Conservation (phyloP, 2,888 invertebrate species). For the Torymus texanus region DNA sequence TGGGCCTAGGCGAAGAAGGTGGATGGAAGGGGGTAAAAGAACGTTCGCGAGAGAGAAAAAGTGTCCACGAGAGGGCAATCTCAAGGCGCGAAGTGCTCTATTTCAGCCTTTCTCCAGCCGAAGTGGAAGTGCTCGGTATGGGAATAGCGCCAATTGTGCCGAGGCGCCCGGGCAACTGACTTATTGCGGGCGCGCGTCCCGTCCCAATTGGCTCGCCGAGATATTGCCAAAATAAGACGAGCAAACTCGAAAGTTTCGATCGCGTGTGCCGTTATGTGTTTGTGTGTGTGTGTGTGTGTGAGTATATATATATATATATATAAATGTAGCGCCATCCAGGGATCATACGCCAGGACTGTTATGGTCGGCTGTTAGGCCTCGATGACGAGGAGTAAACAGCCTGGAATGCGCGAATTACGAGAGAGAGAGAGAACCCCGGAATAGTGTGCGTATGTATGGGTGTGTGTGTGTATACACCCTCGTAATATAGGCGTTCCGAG, state of each 20-base stretch:
- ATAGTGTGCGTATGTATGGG: no score
- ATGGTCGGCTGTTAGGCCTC: conserved; percentile 14
- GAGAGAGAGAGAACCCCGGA: background rate
- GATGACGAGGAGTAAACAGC: conserved; percentile 35
- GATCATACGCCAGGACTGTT: conserved; percentile 1
- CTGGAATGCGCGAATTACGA: conserved; percentile 37
- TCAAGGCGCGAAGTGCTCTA: conserved; percentile 26
- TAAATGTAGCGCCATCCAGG: background rate
- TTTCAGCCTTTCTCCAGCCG: conserved; percentile 15
- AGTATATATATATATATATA: conserved; percentile 15
- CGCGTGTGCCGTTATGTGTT: background rate
- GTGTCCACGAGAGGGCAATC: conserved; percentile 9
- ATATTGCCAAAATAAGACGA: no score
- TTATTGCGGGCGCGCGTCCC: conserved; percentile 21
- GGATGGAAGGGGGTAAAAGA: background rate
- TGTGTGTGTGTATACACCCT: no score
- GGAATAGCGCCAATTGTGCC: conserved; percentile 1
- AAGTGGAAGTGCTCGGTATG: conserved; percentile 1
- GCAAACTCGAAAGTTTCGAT: conserved; percentile 7
- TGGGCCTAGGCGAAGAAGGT: background rate
- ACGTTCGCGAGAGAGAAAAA: no score
- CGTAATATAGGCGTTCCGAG: no score
- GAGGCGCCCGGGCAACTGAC: conserved; percentile 4
- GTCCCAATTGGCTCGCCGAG: conserved; percentile 20
- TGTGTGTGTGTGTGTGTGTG: no score